Base-by-base conservation (phyloP, 2,797 vertebrate genomes). In the Crenichthys baileyi region DNA sequence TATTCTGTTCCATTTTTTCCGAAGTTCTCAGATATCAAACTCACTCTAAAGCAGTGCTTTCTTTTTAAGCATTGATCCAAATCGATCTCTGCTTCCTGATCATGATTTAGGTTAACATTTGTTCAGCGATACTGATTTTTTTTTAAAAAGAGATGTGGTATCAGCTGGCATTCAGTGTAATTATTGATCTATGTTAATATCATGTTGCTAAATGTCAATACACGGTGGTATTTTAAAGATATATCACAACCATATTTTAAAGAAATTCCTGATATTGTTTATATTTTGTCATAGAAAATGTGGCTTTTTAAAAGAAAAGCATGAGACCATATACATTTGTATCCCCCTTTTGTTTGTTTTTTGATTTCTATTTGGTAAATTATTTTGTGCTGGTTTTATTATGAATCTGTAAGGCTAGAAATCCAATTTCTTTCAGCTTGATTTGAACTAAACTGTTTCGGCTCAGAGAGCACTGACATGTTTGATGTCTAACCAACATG, bases 171-270 rank as follows among this genome's bases (percentile, higher is more conserved):
- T 91, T 92, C 85, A 89, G 84, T 92, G 90, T 93, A 92, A 93
- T 90, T 90, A 89, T 89, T 91, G 83, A 92, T 89, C 89, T 85
- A 81, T 95, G 90, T 94, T 91, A 92, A 93, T 93, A 93, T 91
- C 90, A 91, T 92, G 88, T 92, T 92, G 87, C 88, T 92, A 92
- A 87, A 89, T 93, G 92, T 95, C 89, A 85, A 93, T 93, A 95
- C 91, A 92, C 87, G 83, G 92, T 94, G 92, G 89, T 93, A 93
- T 95, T 95, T 94, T 89, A 91, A 94, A 94, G 87, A 93, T 94
- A 92, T 95, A 95, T 94, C 93, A 93, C 92, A 92, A 92, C 91
- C 92, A 93, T 95, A 95, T 94, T 92, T 95, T 92, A 92, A 94
- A 92, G 84, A 93, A 95, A 94, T 92, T 87, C 93, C 91, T 90